Base-by-base conservation (phyloP, 2,113 vertebrate species). In the Podiceps cristatus region DNA sequence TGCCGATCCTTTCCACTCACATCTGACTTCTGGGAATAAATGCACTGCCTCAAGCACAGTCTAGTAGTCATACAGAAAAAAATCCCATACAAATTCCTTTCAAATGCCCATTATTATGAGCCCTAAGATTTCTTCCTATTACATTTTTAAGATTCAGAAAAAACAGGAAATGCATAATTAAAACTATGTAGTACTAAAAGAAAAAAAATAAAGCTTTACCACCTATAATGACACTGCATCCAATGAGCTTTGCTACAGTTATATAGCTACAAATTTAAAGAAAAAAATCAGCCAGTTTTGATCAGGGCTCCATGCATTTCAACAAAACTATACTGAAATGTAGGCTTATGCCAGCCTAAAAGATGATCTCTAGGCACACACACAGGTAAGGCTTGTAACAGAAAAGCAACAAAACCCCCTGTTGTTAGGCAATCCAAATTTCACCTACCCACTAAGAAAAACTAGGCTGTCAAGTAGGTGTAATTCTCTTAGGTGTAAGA, bases 11-110 rank as follows among this genome's bases (percentile, higher is more conserved):
- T 74, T 88, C 71, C 47, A 44, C 71, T 52, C 63, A 40, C 76
- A 80, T 91, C 74, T 62, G 89, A 91, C 77, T 94, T 82, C 40
- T 59, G 67, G 58, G 77, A 93, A 96, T 69, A 90, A 91, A 96
- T 16, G 66, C 31, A 94, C 3, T 83, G 55, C 83, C 59, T 68
- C 81, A 69, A 80, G 84, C 13, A 37, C 20, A 76, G 58, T 10
- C 56, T 22, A 50, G 24, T 0, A 91, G 73, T 24, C 53, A 76
- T 8, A 93, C 7, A 86, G 49, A 47, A 89, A 47, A 89, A 93
- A 85, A 84, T 44, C 22, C 14, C 45, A 47, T 7, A 72, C 16
- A 56, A 78, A 87, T 66, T 62, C n/a, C 22, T 72, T 55, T 55
- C 37, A 82, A 87, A 73, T 63, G 25, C 5, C 53, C 77, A 55